Conservation (phyloP, 2,888 invertebrate genomes). For the Dichetophora obliterata region DNA sequence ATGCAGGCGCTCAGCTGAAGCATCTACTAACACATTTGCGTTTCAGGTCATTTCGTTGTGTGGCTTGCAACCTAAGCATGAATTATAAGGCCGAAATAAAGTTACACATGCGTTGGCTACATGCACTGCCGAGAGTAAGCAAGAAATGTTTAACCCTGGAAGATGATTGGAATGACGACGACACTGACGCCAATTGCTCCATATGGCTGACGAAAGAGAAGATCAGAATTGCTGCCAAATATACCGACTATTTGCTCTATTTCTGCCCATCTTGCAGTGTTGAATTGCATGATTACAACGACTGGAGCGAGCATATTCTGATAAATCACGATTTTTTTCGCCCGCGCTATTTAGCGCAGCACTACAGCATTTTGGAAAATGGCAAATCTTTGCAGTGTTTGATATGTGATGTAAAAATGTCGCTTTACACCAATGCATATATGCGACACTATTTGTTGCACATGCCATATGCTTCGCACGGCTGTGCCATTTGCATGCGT, state of each 20-base stretch:
- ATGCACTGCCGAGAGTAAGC: not conserved
- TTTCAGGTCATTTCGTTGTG: slow-evolving; percentile 29
- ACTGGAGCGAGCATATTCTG: not conserved
- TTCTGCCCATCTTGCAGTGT: slow-evolving; percentile 5
- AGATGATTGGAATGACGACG: not conserved
- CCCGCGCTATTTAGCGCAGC: not conserved
- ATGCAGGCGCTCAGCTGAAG: slow-evolving; percentile 8
- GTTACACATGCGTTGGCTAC: slow-evolving; percentile 32
- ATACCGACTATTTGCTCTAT: not conserved
- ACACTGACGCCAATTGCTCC: not conserved
- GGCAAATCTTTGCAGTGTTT: slow-evolving; percentile 3
- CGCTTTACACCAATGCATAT: not conserved
- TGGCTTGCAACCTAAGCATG: slow-evolving; percentile 29
- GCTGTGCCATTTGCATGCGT: not conserved
- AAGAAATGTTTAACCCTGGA: not conserved
- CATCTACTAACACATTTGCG: slow-evolving; percentile 36
- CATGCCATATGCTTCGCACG: not conserved
- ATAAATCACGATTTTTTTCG: slow-evolving; percentile 12
- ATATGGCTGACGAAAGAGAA: slow-evolving; percentile 7
- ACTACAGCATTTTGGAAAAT: not conserved
- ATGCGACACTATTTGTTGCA: not conserved
- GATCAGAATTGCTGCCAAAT: not conserved
- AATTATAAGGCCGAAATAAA: slow-evolving; percentile 35
- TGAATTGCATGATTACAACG: not conserved
- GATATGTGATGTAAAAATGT: not conserved